Conservation (phyloP, 2,888 invertebrate species). For the Leptopilina myrica region DNA sequence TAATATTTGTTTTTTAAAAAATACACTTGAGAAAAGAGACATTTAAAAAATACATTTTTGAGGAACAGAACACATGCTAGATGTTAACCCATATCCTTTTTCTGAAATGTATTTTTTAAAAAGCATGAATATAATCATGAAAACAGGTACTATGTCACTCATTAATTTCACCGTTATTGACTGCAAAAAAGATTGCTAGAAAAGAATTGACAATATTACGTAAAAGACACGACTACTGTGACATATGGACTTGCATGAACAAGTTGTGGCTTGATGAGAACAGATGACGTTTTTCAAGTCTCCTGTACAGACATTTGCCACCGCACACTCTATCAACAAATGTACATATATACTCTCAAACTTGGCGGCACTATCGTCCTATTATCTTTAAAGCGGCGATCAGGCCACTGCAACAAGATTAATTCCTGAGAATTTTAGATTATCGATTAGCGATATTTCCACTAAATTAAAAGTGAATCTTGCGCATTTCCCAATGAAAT, state of each 20-base stretch:
- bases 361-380: constrained; percentile 37
- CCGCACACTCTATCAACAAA: not conserved
- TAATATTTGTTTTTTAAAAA: too few relatives aligned
- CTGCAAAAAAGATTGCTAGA: constrained; percentile 61
- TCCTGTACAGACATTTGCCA: constrained; percentile 38
- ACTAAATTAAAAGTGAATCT: constrained; percentile 12
- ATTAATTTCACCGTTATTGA: constrained; percentile 57
- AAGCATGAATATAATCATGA: not conserved
- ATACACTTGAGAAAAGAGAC: too few relatives aligned
- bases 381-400: constrained; percentile 35
- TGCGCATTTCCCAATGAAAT: not conserved
- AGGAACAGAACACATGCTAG: too few relatives aligned
- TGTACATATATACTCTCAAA: constrained; percentile 3
- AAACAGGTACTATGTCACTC: constrained; percentile 51
- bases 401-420: constrained; percentile 34
- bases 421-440: constrained; percentile 34
- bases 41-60: too few relatives aligned
- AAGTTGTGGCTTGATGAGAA: constrained; percentile 38
- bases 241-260: constrained; percentile 46
- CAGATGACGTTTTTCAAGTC: constrained; percentile 50
- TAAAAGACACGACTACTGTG: constrained; percentile 46
- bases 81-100: too few relatives aligned
- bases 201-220: constrained; percentile 59
- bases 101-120: too few relatives aligned
- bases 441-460: constrained; percentile 19